These are phyloP conservation scores for Deroplatys truncata DNA, from an alignment of 2,888 invertebrate species.

Conservation along the genomic window DNA sequence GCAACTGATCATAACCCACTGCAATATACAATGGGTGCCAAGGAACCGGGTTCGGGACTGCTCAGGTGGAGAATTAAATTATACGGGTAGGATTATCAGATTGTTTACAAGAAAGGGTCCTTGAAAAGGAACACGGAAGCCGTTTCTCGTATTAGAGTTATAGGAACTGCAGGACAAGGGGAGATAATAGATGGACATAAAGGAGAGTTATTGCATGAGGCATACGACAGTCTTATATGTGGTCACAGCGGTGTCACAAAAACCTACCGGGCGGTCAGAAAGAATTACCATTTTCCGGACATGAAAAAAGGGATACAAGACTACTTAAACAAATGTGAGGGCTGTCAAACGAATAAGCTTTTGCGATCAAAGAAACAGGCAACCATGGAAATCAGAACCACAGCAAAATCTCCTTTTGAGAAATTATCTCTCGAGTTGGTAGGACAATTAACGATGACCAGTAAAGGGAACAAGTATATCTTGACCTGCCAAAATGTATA, in stretches of 20 bases:
- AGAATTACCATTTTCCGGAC: neutral
- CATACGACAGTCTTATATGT: neutral
- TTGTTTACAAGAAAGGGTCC: slow-evolving; percentile 34
- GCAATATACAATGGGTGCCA: no score
- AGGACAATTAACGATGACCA: neutral
- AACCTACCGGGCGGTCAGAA: neutral
- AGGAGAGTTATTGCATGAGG: neutral
- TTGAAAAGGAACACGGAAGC: slow-evolving; percentile 31
- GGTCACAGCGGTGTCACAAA: neutral
- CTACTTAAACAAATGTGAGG: neutral
- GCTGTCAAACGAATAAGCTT: neutral
- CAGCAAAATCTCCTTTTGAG: neutral
- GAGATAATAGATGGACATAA: neutral
- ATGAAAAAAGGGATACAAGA: neutral
- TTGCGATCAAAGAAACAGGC: no score
- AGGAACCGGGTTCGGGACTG: no score
- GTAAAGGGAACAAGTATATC: neutral
- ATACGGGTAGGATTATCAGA: slow-evolving; percentile 36
- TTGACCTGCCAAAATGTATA: neutral
- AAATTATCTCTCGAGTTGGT: neutral
- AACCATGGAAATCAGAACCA: neutral
- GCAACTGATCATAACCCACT: slow-evolving; percentile 39
- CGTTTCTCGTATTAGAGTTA: neutral
- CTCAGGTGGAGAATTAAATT: slow-evolving; percentile 38
- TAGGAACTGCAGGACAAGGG: neutral